Percentiles rank a stretch among this genome's conserved stretches.
Evolutionary conservation across 1,140 invertebrate genomes (phyloP).

Genomic region (Chlorops oryzae): DNA sequence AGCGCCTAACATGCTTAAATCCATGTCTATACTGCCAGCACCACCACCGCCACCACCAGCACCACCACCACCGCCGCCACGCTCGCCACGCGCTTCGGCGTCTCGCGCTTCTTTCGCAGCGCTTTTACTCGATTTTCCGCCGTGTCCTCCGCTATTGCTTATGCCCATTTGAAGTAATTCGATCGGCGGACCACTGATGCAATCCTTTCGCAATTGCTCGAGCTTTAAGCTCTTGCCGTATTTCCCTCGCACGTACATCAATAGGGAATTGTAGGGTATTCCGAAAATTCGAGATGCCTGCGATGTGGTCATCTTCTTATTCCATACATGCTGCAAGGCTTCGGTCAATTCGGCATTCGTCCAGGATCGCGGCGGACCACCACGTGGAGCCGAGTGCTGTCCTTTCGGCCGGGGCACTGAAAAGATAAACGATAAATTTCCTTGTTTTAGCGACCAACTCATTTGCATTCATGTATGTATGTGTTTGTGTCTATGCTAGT

Average conservation of each 20-base stretch:
- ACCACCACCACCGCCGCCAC: conserved; percentile 15
- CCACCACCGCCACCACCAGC: conserved; percentile 4
- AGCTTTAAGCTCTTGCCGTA: conserved; percentile 84
- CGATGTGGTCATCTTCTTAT: conserved; percentile 90
- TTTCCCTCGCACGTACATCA: conserved; percentile 89
- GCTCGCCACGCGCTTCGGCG: not conserved
- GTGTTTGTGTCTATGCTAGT: too few relatives aligned
- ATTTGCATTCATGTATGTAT: not conserved
- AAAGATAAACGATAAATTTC: too few relatives aligned
- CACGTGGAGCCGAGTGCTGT: conserved; percentile 80
- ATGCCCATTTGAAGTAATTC: conserved; percentile 65
- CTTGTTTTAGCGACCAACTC: too few relatives aligned
- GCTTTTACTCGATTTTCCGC: conserved; percentile 1
- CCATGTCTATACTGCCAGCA: conserved; percentile 29
- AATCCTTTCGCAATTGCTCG: conserved; percentile 79
- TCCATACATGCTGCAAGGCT: conserved; percentile 84
- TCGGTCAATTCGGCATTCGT: conserved; percentile 84
- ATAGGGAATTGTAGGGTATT: conserved; percentile 82
- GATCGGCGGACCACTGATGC: conserved; percentile 65
- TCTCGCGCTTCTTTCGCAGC: not conserved
- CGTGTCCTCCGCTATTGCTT: conserved; percentile 12
- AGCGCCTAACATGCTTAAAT: conserved; percentile 28
- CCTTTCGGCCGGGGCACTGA: conserved; percentile 69
- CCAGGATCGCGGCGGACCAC: conserved; percentile 82
- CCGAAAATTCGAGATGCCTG: conserved; percentile 83